phyloP scores from a whole-genome alignment of 2,113 vertebrate species.

The Protobothrops mucrosquamatus region DNA sequence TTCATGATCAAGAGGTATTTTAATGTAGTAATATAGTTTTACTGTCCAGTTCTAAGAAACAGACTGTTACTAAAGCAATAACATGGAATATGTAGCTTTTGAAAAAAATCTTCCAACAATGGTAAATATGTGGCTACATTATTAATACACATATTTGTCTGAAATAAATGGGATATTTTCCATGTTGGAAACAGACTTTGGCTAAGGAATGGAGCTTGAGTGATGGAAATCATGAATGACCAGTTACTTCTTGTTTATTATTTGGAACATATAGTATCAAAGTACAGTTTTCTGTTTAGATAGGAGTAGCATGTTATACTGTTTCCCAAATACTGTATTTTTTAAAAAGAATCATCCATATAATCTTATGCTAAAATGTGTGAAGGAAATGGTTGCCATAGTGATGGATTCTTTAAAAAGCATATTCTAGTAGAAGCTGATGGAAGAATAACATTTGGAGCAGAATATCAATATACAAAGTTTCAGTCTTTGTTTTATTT shows the following conservation, averaged over 20 bases:
- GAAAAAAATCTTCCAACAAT: neutral
- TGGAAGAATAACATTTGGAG: conserved; percentile 6
- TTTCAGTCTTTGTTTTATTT: neutral
- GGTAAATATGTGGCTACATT: neutral
- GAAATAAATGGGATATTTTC: neutral
- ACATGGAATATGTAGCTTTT: neutral
- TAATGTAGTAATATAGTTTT: neutral
- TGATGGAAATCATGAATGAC: neutral
- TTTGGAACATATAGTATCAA: neutral
- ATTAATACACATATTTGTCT: neutral
- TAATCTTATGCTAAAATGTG: neutral
- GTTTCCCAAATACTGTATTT: neutral
- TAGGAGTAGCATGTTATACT: neutral
- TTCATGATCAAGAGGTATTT: neutral
- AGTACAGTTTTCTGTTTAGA: neutral
- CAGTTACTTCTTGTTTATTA: neutral
- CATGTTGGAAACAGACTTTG: neutral
- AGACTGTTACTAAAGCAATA: neutral
- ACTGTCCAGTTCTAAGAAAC: neutral
- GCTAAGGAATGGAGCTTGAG: neutral
- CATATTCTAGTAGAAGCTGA: neutral
- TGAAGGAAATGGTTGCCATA: conserved; percentile 23
- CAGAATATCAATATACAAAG: neutral
- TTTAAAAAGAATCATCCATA: neutral
- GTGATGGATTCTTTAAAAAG: conserved; percentile 9